Base-by-base conservation (phyloP, 2,888 invertebrate species). In the Seira ritae region DNA sequence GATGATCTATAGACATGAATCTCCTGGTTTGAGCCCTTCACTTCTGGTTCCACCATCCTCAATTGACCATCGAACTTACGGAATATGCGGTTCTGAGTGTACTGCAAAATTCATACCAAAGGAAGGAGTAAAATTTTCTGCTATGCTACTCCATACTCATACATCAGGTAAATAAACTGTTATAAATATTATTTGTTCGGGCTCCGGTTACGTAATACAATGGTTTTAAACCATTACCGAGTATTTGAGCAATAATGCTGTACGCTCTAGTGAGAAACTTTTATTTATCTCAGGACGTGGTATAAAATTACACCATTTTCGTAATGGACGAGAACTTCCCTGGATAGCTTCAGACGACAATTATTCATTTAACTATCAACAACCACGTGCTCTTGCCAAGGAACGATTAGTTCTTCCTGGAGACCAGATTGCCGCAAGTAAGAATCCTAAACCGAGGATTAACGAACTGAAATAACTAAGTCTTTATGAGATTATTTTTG, bases 11-110 rank as follows among this genome's bases (percentile, higher is more conserved):
- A 20, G 83, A 0, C 78, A 78, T 24, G 19, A 24, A 10, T 15
- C 37, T 2, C 83, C 83, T 0, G 83, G 83, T 0, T 2, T 31
- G 15, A 37, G 71, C 0, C 77, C 73, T 0, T 77, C 83, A 0
- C 6, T 78, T 17, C 60, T 83, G 0, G 20, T 83, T 1, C 85
- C 85, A n/a, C 85, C 83, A 0, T 68, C 24, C n/a, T 24, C 82
- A 10, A 60, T 74, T 17, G 31, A 60, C 12, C 76, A 82, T 17
- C 20, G 31, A 68, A 71, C 80, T 24, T 66, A 69, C 3, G 85
- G 80, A 0, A 75, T 76, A 46, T 85, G 85, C 55, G 72, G 82
- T 1, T 20, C 65, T 19, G 62, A 66, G 4, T 85, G 85, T 42
- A 80, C 80, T 0, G 19, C 55, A n/a, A 42, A 46, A 24, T 65